These are phyloP conservation scores for Steinernema khuongi DNA, from an alignment of 1,140 invertebrate species.

Conservation along the genomic window DNA sequence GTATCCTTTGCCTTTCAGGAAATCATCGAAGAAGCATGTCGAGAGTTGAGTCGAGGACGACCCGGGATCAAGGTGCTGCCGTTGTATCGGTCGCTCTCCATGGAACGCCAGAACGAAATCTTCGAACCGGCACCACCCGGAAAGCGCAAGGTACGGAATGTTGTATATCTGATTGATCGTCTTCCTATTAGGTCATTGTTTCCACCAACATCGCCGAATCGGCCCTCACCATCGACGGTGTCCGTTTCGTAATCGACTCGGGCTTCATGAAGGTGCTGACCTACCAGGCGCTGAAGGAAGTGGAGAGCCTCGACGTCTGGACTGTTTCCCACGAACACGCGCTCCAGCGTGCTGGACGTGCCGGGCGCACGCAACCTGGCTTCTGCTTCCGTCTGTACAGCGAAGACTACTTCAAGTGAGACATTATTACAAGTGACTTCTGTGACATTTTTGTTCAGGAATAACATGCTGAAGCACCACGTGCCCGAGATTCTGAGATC, in stretches of 20 bases:
- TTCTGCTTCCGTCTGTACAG: constrained; percentile 70
- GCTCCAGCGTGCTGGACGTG: constrained; percentile 80
- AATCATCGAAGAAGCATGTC: constrained; percentile 64
- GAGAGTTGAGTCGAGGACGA: not conserved
- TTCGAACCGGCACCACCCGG: constrained; percentile 72
- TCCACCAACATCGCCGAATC: constrained; percentile 97
- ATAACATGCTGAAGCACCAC: not conserved
- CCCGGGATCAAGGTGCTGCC: constrained; percentile 67
- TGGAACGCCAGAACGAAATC: constrained; percentile 78
- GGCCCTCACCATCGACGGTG: constrained; percentile 81
- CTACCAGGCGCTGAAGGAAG: constrained; percentile 80
- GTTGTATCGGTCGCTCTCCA: constrained; percentile 82
- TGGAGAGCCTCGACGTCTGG: constrained; percentile 68
- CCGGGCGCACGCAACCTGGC: constrained; percentile 76
- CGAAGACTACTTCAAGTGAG: constrained; percentile 69
- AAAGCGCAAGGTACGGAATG: constrained; percentile 71
- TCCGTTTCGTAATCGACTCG: constrained; percentile 88
- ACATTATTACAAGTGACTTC: not conserved
- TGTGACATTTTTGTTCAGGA: not conserved
- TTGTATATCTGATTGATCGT: not conserved
- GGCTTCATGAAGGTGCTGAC: constrained; percentile 89
- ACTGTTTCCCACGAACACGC: constrained; percentile 86
- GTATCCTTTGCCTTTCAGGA: no score
- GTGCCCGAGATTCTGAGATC: not conserved
- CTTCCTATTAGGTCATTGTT: constrained; percentile 69